These are phyloP conservation scores for Microplitis demolitor DNA, from an alignment of 1,140 invertebrate genomes.

Conservation along the genomic window DNA sequence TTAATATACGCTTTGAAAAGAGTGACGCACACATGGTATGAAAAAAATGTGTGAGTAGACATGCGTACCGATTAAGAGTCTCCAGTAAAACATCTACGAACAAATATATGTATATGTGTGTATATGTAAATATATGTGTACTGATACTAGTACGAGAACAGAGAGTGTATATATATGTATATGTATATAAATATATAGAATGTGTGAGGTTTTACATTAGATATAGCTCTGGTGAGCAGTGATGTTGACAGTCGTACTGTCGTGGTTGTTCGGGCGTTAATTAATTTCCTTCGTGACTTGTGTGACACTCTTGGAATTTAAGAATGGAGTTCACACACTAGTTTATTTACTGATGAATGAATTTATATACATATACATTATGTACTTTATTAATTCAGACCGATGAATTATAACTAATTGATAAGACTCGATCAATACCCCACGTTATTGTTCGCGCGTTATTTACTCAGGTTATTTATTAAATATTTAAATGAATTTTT, in stretches of 20 bases:
- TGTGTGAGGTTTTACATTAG: not conserved
- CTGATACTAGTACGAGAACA: no score
- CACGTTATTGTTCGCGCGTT: not conserved
- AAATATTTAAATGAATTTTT: no score
- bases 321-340: not conserved
- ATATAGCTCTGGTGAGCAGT: not conserved
- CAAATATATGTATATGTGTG: not conserved
- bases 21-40: not conserved
- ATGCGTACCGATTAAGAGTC: conserved; percentile 8
- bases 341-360: conserved; percentile 2
- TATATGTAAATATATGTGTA: not conserved
- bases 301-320: not conserved
- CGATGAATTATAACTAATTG: not conserved
- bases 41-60: not conserved
- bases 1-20: conserved; percentile 24
- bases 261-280: conserved; percentile 3
- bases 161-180: not conserved
- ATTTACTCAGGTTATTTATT: no score
- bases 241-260: not conserved
- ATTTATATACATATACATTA: not conserved
- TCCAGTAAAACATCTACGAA: not conserved
- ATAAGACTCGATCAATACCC: not conserved
- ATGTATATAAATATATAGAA: not conserved
- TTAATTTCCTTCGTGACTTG: not conserved
- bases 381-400: not conserved